These are phyloP conservation scores for Cyanistes caeruleus DNA, from an alignment of 2,113 vertebrate genomes.

Conservation along the genomic window DNA sequence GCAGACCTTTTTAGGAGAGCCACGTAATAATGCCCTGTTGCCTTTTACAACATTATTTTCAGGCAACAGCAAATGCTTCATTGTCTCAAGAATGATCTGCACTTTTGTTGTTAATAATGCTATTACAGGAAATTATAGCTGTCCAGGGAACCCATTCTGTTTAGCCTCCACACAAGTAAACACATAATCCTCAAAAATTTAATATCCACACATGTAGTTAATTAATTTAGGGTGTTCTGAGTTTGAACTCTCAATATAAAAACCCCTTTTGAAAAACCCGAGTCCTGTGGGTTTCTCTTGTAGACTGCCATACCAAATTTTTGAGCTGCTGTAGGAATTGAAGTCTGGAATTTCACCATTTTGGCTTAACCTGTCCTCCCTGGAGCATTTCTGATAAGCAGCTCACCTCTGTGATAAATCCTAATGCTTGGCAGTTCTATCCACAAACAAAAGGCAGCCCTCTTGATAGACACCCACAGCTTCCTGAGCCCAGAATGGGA, in stretches of 20 bases:
- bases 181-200: not conserved
- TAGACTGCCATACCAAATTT: not conserved
- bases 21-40: not conserved
- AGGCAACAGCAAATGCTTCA: not conserved
- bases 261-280: not conserved
- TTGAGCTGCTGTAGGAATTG: not conserved
- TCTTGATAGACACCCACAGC: not conserved
- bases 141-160: not conserved
- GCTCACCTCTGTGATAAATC: not conserved
- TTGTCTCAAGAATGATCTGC: not conserved
- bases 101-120: not conserved
- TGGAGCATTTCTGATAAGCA: not conserved
- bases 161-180: not conserved
- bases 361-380: not conserved
- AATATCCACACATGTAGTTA: not conserved
- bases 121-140: not conserved
- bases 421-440: not conserved
- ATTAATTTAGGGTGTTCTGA: not conserved
- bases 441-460: not conserved
- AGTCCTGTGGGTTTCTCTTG: not conserved
- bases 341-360: not conserved
- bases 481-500: fast-evolving
- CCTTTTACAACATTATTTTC: not conserved
- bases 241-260: not conserved
- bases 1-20: not conserved